Evolutionary conservation across 1,140 invertebrate species (phyloP), one percentile per base, ranked within the genome.

Genomic region (Megalonaias nervosa): DNA sequence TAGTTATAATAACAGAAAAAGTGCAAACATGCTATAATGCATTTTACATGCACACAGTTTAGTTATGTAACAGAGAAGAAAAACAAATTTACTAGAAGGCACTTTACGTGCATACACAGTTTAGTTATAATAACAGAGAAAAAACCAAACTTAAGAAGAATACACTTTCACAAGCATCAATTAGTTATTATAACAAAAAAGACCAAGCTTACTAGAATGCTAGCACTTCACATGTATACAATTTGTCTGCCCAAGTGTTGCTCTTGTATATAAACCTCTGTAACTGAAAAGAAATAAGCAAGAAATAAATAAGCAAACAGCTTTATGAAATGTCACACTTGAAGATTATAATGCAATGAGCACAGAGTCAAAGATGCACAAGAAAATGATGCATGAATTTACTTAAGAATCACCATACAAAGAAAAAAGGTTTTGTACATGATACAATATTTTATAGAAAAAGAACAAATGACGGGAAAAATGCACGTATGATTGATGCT

Each of bases 201-300:
- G 21, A 62, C 19, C 0, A 66, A 62, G 74, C 76, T 78, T 78
- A 78, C 76, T 71, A 78, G 57, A 78, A 78, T 64, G 57, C 66
- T 48, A 78, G 48, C 16, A 78, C 69, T 48, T 69, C 60, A 69
- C 76, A 78, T 21, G 62, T 61, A 21, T 78, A 67, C 62, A 78
- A 74, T 26, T 73, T 73, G 21, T 72, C 59, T 55, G 26, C 69
- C 76, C 76, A 78, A 48, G 9, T 48, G n/a, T 64, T 48, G 55
- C 70, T 78, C 57, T 64, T 57, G 48, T 60, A 38, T 19, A 78
- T 73, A 6, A 61, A 71, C 64, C 59, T 73, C 38, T 78, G 66
- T 17, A 78, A 59, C 76, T 78, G 71, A 48, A 74, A 74, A 17
- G 3, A 67, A 71, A n/a, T 17, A 1, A 12, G 48, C 17, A 19